Percentiles rank a stretch among this genome's conserved stretches.
Conservation (phyloP, 2,797 vertebrate genomes). For the Pangasius larnaudii region DNA sequence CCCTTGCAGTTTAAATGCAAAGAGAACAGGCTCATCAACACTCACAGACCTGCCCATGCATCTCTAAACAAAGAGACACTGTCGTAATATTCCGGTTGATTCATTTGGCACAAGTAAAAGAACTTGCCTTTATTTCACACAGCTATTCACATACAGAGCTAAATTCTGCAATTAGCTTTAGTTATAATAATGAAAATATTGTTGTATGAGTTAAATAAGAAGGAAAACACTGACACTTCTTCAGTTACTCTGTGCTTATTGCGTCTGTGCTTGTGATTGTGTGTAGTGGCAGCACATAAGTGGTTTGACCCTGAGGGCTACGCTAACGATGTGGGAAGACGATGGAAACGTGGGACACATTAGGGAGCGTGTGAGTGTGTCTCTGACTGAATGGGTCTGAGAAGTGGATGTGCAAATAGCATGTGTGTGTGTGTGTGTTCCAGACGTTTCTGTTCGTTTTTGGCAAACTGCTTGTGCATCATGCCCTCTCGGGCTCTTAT, state of each 20-base stretch:
- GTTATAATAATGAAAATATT: not conserved
- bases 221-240: not conserved
- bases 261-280: conserved; percentile 9
- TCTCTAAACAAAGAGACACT: not conserved
- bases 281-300: conserved; percentile 28
- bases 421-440: conserved; percentile 34
- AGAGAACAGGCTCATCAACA: not conserved
- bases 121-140: not conserved
- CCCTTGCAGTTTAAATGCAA: not conserved
- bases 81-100: too few relatives aligned
- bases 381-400: conserved; percentile 20
- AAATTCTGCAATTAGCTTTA: conserved; percentile 6
- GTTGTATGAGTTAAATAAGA: not conserved
- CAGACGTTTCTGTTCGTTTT: conserved; percentile 5
- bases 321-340: conserved; percentile 44
- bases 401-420: not conserved
- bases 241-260: not conserved
- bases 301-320: conserved; percentile 47
- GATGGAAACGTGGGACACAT: conserved; percentile 19
- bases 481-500: conserved; percentile 63
- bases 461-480: conserved; percentile 26
- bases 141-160: too few relatives aligned
- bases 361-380: conserved; percentile 21
- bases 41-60: not conserved
- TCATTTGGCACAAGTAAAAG: not conserved